Conservation (phyloP, 2,113 vertebrate genomes). For the Ciconia boyciana region DNA sequence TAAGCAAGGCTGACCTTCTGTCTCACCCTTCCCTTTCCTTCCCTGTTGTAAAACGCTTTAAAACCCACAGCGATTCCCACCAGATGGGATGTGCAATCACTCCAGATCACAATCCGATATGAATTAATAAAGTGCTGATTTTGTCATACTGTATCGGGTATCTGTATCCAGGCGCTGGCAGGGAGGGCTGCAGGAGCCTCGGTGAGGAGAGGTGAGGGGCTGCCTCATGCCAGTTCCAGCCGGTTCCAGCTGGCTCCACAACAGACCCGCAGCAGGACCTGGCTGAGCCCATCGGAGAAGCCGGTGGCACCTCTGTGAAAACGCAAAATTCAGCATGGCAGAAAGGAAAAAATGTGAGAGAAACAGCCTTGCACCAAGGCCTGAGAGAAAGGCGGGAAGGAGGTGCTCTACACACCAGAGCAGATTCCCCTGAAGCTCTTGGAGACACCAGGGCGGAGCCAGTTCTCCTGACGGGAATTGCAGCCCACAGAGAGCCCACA, state of each 20-base stretch:
- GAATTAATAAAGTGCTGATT: neutral
- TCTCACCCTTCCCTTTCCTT: neutral
- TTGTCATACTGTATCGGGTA: neutral
- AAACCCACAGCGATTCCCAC: neutral
- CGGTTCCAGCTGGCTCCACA: neutral
- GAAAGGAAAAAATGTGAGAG: neutral
- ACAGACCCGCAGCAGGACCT: neutral
- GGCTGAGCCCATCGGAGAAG: fast-evolving
- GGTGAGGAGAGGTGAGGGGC: neutral
- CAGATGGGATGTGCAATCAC: neutral
- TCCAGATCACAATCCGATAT: neutral
- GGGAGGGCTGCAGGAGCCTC: neutral
- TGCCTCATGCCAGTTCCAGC: neutral
- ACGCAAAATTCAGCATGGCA: fast-evolving
- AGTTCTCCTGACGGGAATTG: neutral
- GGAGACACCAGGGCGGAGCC: no score
- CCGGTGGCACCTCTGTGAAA: neutral
- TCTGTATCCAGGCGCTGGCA: fast-evolving
- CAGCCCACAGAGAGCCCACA: neutral
- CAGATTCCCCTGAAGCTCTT: neutral
- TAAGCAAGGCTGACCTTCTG: neutral
- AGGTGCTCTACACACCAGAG: neutral
- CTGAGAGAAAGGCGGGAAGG: neutral
- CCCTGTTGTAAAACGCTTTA: fast-evolving
- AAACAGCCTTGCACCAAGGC: neutral